Evolutionary conservation across 1,140 invertebrate genomes (phyloP), one percentile per base, ranked within the genome.

Genomic region (Brachionus sp.): DNA sequence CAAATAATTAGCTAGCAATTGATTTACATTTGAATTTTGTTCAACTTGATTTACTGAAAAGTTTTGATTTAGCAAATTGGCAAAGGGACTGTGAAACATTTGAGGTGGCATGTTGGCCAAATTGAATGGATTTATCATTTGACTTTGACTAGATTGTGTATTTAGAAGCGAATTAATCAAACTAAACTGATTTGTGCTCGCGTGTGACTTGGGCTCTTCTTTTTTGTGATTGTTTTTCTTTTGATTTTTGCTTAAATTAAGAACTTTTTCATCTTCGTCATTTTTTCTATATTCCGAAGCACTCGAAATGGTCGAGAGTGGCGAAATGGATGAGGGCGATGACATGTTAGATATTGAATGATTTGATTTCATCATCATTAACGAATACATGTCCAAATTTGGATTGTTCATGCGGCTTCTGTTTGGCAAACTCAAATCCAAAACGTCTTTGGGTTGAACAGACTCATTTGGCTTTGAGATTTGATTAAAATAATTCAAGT

Each of bases 351-450:
- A 57, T 0, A 42, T 2, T 57, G 77, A 35, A 33, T 80, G 77
- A 29, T 5, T 37, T 0, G 77, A 39, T 33, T 80, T 80, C 77
- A 62, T 80, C 77, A 80, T 80, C 70, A 75, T 75, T 19, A 75
- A 5, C 6, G 70, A 75, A 33, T 75, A 75, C 70, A 75, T 75
- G 70, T 80, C 62, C 44, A 66, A 19, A 29, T 62, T 62, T 50
- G 19, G 12, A 25, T 25, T 80, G 12, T 62, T 64, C 0, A 66
- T 7, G 0, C 77, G 46, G 57, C 77, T 80, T 1, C 77, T 13
- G 29, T 80, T 80, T 44, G 77, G 77, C 33, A 80, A 35, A 44
- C 77, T 80, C n/a, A 80, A 80, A 29, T 80, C 77, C 2, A 80
- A 25, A 2, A 44, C 77, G 7, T 66, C 77, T 39, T 44, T 80